Evolutionary conservation across 2,113 vertebrate genomes (phyloP).

Genomic region (Zingel zingel): DNA sequence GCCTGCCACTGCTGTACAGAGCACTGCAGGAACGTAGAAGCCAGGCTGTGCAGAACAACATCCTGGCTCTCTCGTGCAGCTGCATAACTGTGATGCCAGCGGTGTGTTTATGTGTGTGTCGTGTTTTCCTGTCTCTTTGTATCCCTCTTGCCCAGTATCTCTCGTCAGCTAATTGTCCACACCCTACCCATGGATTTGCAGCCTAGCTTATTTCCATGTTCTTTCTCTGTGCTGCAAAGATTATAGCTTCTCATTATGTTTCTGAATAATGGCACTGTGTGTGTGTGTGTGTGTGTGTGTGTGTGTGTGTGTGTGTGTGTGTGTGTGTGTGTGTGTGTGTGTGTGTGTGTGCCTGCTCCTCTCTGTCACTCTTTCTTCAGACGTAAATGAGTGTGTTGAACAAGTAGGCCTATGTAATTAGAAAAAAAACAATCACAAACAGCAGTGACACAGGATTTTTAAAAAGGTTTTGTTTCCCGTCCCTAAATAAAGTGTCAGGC

Average conservation of each 20-base stretch:
- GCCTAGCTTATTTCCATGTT: background rate
- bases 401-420: no score
- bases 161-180: background rate
- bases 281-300: no score
- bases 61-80: slow-evolving; percentile 75
- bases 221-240: background rate
- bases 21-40: slow-evolving; percentile 77
- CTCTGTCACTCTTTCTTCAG: no score
- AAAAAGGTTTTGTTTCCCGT: no score
- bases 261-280: background rate
- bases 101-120: slow-evolving; percentile 76
- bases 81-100: slow-evolving; percentile 84
- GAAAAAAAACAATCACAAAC: no score
- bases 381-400: no score
- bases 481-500: no score
- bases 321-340: no score
- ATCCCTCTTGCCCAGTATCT: background rate
- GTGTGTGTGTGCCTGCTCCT: no score
- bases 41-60: slow-evolving; percentile 65
- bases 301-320: no score
- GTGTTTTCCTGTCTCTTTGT: background rate
- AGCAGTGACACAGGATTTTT: no score
- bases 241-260: background rate
- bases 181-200: background rate
- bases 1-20: slow-evolving; percentile 73